Percentiles rank a stretch among this genome's conserved stretches.
phyloP scores from a whole-genome alignment of 1,140 invertebrate species.

The Thrips palmi region DNA sequence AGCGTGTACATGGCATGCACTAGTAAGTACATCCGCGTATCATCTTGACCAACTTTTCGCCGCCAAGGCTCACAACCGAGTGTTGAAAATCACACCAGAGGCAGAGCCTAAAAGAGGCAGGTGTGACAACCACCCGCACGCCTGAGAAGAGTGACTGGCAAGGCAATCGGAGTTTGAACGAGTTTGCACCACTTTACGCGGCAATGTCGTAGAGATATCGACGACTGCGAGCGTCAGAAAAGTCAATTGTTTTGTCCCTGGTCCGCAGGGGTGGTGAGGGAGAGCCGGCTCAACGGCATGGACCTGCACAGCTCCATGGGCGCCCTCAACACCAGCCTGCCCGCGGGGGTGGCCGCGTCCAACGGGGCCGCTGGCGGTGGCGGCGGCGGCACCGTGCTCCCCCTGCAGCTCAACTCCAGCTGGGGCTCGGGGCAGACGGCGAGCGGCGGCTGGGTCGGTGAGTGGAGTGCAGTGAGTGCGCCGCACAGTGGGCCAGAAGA shows the following conservation, averaged over 20 bases:
- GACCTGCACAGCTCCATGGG: constrained; percentile 11
- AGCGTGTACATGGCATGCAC: too few relatives aligned
- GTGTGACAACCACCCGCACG: too few relatives aligned
- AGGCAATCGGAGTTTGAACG: too few relatives aligned
- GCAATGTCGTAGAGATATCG: constrained; percentile 1
- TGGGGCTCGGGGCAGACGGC: not conserved
- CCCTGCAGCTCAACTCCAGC: constrained; percentile 8
- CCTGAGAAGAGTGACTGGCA: too few relatives aligned
- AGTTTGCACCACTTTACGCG: not conserved
- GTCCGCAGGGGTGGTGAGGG: not conserved
- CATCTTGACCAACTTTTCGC: too few relatives aligned
- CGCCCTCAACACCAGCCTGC: constrained; percentile 7
- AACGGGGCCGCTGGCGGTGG: constrained; percentile 3
- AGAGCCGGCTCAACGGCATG: constrained; percentile 4
- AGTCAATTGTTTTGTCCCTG: constrained; percentile 1
- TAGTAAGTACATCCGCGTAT: too few relatives aligned
- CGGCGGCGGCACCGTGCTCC: not conserved
- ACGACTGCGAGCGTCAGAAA: not conserved
- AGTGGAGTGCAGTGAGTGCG: too few relatives aligned
- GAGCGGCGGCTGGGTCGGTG: too few relatives aligned
- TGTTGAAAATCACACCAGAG: too few relatives aligned
- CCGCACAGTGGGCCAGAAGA: too few relatives aligned
- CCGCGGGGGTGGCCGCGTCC: not conserved
- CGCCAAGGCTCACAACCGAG: too few relatives aligned
- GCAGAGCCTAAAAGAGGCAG: too few relatives aligned